phyloP scores from a whole-genome alignment of 2,797 vertebrate genomes.

The Sus cebifrons region DNA sequence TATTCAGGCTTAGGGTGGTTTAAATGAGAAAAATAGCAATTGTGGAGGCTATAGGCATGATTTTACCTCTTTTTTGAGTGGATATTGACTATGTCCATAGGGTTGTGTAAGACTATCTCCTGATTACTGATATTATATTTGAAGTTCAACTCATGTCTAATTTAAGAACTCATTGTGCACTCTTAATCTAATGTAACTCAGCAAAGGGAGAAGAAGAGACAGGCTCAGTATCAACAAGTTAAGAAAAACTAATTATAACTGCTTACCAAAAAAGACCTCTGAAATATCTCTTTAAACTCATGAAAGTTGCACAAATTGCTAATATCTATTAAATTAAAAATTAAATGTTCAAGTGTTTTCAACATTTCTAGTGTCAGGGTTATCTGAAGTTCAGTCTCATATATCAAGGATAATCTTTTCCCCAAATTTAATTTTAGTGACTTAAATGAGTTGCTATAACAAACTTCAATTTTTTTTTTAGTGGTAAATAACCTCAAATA shows the following conservation, averaged over 20 bases:
- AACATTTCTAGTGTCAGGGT: not conserved
- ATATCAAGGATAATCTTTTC: not conserved
- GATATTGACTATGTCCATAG: not conserved
- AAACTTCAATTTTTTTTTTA: not conserved
- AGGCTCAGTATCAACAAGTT: not conserved
- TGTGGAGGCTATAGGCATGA: not conserved
- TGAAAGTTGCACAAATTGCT: not conserved
- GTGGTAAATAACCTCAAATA: not conserved
- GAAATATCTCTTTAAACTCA: constrained; percentile 14
- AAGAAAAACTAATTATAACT: not conserved
- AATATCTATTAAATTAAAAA: constrained; percentile 56
- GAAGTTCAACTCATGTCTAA: constrained; percentile 4
- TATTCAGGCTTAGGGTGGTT: not conserved
- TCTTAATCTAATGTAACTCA: not conserved
- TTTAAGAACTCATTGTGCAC: constrained; percentile 4
- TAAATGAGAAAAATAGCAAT: not conserved
- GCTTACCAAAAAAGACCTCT: not conserved
- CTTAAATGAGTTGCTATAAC: not conserved
- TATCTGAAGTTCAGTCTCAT: constrained; percentile 45
- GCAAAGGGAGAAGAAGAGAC: not conserved
- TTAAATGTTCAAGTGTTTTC: not conserved
- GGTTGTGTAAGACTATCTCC: not conserved
- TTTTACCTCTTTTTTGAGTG: not conserved
- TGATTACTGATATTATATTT: not conserved
- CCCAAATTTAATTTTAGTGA: constrained; percentile 44